These are phyloP conservation scores for Steinernema khuongi DNA, from an alignment of 1,140 invertebrate genomes.

Conservation along the genomic window DNA sequence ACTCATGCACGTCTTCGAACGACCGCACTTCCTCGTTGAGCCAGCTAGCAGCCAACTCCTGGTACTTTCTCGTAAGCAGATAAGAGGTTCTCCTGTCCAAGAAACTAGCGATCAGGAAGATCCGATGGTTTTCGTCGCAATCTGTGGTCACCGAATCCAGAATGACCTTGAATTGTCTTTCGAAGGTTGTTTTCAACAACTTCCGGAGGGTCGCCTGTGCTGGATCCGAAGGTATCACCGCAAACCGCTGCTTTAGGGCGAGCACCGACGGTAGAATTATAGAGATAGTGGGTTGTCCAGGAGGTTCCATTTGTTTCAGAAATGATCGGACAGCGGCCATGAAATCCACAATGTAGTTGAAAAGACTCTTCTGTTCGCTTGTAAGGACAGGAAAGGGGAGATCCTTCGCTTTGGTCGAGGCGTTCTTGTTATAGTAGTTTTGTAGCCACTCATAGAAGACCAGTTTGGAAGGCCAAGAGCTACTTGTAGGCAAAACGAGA, in stretches of 20 bases:
- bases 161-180: neutral
- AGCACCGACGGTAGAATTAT: neutral
- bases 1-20: neutral
- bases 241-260: neutral
- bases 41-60: neutral
- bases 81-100: neutral
- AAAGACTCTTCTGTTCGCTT: neutral
- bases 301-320: neutral
- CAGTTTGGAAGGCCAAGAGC: neutral
- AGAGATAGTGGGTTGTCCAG: neutral
- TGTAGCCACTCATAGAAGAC: neutral
- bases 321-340: neutral
- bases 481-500: neutral
- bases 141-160: neutral
- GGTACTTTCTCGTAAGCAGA: neutral
- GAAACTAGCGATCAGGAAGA: neutral
- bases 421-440: neutral
- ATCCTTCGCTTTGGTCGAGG: neutral
- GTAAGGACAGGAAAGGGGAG: neutral
- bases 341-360: neutral
- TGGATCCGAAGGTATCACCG: neutral
- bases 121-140: neutral
- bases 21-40: neutral
- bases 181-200: neutral
- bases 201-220: neutral